Conservation (phyloP, 2,113 vertebrate genomes). For the Chionis minor region DNA sequence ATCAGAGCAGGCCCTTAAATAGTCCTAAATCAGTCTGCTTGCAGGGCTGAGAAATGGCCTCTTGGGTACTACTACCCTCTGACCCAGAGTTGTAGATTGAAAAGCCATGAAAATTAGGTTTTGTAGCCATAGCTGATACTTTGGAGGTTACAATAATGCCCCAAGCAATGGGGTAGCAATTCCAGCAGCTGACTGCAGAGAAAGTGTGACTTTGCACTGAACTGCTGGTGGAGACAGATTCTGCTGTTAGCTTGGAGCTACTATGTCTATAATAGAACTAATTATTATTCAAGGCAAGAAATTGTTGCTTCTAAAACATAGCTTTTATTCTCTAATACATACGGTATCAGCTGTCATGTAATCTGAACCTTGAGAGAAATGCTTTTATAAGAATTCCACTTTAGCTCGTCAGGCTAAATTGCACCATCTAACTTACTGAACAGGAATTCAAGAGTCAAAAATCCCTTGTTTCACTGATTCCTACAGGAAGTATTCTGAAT, state of each 20-base stretch:
- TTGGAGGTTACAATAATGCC: background rate
- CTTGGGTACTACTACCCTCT: background rate
- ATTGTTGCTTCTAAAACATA: background rate
- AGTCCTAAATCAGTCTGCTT: background rate
- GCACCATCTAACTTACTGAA: background rate
- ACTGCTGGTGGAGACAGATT: background rate
- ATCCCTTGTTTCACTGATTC: background rate
- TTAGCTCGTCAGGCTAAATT: background rate
- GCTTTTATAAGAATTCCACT: background rate
- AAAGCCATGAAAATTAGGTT: background rate
- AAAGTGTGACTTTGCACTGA: background rate
- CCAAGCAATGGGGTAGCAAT: background rate
- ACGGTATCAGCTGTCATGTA: background rate
- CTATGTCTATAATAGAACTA: background rate
- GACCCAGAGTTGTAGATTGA: background rate
- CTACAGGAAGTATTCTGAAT: background rate
- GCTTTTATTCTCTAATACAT: slow-evolving; percentile 3
- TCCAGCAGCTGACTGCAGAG: background rate
- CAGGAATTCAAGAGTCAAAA: background rate
- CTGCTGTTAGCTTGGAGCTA: background rate
- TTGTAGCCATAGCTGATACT: background rate
- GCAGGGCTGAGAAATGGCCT: background rate
- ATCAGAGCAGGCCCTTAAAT: background rate
- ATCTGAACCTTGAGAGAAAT: background rate
- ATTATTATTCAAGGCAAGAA: background rate